phyloP scores from a whole-genome alignment of 2,888 invertebrate species.

The Crioceris asparagi region DNA sequence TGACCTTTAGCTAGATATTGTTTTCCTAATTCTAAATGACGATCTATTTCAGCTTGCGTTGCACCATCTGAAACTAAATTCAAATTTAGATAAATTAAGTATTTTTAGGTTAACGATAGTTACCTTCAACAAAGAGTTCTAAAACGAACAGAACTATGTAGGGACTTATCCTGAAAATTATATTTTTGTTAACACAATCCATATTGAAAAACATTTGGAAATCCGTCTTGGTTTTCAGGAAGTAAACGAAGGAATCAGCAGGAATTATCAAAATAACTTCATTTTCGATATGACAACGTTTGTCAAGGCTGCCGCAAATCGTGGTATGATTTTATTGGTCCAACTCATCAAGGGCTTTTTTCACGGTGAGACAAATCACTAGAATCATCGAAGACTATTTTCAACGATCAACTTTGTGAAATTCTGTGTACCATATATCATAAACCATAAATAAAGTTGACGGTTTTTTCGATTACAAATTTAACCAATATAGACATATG shows the following conservation, averaged over 20 bases:
- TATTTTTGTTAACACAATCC: constrained; percentile 40
- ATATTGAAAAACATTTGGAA: constrained; percentile 43
- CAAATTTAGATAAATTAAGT: constrained; percentile 12
- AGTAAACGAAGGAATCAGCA: constrained; percentile 5
- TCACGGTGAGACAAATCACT: too few species aligned
- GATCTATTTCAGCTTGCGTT: constrained; percentile 71
- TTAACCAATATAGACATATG: too few species aligned
- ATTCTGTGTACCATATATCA: too few species aligned
- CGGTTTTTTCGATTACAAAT: too few species aligned
- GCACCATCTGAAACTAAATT: constrained; percentile 57
- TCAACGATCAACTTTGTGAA: too few species aligned
- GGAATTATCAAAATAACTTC: constrained; percentile 12
- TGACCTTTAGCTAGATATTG: constrained; percentile 87
- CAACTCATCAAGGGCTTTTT: constrained; percentile 24
- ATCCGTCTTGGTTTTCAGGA: constrained; percentile 19
- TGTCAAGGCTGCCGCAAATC: constrained; percentile 25
- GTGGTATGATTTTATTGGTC: constrained; percentile 44
- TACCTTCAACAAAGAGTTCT: constrained; percentile 60
- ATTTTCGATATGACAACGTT: constrained; percentile 20
- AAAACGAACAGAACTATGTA: constrained; percentile 55
- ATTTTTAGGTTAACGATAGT: constrained; percentile 29
- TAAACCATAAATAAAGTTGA: too few species aligned
- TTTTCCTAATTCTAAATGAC: constrained; percentile 88
- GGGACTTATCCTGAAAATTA: constrained; percentile 53
- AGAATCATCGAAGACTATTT: too few species aligned